These are phyloP conservation scores for Cyphomyrus plagiostoma DNA, from an alignment of 2,113 vertebrate genomes.

Conservation along the genomic window DNA sequence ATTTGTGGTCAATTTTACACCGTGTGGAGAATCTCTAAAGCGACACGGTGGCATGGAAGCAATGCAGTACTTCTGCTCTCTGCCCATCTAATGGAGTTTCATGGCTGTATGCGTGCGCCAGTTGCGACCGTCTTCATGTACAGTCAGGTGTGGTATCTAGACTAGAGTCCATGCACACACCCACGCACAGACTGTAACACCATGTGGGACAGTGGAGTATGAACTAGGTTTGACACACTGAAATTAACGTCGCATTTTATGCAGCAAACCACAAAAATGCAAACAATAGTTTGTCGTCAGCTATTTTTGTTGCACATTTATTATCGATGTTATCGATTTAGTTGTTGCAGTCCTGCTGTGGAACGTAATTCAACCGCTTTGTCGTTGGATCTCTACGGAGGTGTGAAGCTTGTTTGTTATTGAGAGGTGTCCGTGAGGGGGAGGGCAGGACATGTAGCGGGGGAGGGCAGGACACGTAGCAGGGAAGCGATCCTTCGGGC, in stretches of 20 bases:
- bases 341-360: neutral
- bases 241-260: neutral
- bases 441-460: neutral
- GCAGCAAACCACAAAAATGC: neutral
- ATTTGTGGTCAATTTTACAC: neutral
- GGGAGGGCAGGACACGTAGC: neutral
- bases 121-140: neutral
- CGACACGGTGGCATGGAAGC: too few relatives aligned
- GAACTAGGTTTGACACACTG: neutral
- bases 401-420: neutral
- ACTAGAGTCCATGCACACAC: neutral
- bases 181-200: too few relatives aligned
- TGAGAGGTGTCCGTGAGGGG: neutral
- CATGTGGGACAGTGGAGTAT: too few relatives aligned
- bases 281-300: neutral
- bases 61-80: neutral
- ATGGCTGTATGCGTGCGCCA: neutral
- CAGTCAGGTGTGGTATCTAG: neutral
- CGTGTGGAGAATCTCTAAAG: neutral
- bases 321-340: neutral
- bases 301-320: neutral
- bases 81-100: neutral
- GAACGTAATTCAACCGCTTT: neutral
- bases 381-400: neutral
- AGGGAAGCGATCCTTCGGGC: neutral